These are phyloP conservation scores for Pherbina coryleti DNA, from an alignment of 2,888 invertebrate genomes.

Conservation along the genomic window DNA sequence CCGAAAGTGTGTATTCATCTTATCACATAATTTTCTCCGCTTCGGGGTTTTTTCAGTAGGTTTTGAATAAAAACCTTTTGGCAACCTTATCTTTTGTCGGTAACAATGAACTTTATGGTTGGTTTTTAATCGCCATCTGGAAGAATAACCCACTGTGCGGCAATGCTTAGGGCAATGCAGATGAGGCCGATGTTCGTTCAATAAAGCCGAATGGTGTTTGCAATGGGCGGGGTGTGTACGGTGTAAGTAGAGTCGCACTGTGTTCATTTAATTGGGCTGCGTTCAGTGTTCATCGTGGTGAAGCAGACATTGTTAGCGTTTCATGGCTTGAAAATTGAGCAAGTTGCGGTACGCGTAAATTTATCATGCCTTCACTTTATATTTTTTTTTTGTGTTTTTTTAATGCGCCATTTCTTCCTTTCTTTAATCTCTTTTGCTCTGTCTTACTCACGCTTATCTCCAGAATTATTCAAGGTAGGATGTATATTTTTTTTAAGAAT, in stretches of 20 bases:
- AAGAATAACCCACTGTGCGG: background rate
- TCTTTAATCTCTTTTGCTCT: background rate
- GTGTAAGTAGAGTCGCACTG: background rate
- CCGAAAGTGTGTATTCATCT: no score
- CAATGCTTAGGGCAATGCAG: background rate
- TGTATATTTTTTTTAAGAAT: background rate
- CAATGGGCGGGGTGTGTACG: background rate
- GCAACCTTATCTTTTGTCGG: no score
- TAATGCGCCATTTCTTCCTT: background rate
- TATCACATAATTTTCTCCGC: no score
- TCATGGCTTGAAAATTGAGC: conserved; percentile 32
- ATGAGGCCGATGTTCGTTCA: conserved; percentile 6
- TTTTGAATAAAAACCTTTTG: no score
- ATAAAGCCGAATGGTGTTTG: background rate
- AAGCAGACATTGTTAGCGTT: conserved; percentile 14
- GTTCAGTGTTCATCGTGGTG: conserved; percentile 13
- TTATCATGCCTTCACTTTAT: background rate
- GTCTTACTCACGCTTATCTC: background rate
- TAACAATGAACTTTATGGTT: no score
- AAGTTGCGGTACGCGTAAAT: conserved; percentile 1
- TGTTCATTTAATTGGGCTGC: conserved; percentile 31
- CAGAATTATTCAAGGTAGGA: background rate
- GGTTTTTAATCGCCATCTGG: background rate
- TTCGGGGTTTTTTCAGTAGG: no score
- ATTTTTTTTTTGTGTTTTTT: background rate